Evolutionary conservation across 2,888 invertebrate species (phyloP), one percentile per base, ranked within the genome.

Genomic region (Catocala sponsa): DNA sequence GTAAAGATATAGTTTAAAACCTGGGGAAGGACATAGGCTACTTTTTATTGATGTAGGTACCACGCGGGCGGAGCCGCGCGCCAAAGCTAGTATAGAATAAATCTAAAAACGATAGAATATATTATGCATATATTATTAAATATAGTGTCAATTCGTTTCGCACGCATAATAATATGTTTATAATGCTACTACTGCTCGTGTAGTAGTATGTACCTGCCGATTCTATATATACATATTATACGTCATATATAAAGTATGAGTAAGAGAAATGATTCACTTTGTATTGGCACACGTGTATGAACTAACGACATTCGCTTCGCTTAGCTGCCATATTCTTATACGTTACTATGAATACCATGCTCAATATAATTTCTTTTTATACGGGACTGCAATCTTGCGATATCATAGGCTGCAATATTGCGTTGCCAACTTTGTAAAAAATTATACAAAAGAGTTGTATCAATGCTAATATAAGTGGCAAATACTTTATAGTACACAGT

Each of bases 231-330:
- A 25, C 58, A 59, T 35, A 13, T 55, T 35, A 13, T 55, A 47
- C 44, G 47, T 44, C 7, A 38, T 38, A 38, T 38, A 38, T 4
- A 7, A 49, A 48, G 25, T 54, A 46, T 54, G 49, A 33, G 51
- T 46, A 55, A 48, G 46, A 43, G 53, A 58, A 61, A 55, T 75
- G 63, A 74, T 2, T 74, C 60, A 72, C 58, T 60, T 44, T 47
- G 25, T 42, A 32, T 58, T 51, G 25, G 15, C 15, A 55, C 64
- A 65, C 69, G 69, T 69, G 73, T 72, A 68, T 44, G 11, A 12
- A 54, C 55, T 13, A 47, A 60, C 58, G 49, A 60, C 60, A 50
- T 59, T 52, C 38, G 47, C 33, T 55, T 11, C 43, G 57, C 59
- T 65, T 54, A 53, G 38, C 12, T 60, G 51, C 47, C 50, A 33